phyloP scores from a whole-genome alignment of 2,113 vertebrate species.

The Oplegnathus fasciatus region DNA sequence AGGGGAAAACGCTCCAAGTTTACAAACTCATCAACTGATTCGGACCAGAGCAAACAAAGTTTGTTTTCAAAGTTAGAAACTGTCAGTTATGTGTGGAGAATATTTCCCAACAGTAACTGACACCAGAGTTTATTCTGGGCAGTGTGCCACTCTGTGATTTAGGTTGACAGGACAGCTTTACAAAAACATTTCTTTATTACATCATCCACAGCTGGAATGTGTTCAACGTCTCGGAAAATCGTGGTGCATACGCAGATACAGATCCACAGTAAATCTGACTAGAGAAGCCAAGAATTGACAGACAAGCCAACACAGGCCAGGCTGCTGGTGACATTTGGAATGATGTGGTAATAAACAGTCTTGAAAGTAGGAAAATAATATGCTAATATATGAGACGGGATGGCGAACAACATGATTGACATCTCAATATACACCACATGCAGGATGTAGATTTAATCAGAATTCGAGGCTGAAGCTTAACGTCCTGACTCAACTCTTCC shows the following conservation, averaged over 20 bases:
- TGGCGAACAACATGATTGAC: constrained; percentile 6
- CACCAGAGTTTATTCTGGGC: neutral
- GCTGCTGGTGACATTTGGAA: neutral
- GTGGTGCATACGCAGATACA: neutral
- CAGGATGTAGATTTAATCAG: constrained; percentile 51
- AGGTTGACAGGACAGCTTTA: neutral
- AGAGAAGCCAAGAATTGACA: neutral
- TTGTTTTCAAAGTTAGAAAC: neutral
- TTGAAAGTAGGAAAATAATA: neutral
- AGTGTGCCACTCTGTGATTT: neutral
- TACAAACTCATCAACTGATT: too few species aligned
- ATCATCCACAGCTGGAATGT: neutral
- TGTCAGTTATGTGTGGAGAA: neutral
- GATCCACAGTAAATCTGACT: neutral
- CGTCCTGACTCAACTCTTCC: neutral
- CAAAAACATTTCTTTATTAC: neutral
- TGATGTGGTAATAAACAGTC: neutral
- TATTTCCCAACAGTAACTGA: neutral
- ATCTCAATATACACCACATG: constrained; percentile 19
- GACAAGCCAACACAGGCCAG: neutral
- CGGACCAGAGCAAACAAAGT: too few species aligned
- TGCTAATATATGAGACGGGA: neutral
- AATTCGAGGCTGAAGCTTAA: neutral
- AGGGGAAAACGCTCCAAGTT: too few species aligned
- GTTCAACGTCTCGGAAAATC: neutral